phyloP scores from a whole-genome alignment of 2,888 invertebrate genomes.

The Cactoblastis cactorum region DNA sequence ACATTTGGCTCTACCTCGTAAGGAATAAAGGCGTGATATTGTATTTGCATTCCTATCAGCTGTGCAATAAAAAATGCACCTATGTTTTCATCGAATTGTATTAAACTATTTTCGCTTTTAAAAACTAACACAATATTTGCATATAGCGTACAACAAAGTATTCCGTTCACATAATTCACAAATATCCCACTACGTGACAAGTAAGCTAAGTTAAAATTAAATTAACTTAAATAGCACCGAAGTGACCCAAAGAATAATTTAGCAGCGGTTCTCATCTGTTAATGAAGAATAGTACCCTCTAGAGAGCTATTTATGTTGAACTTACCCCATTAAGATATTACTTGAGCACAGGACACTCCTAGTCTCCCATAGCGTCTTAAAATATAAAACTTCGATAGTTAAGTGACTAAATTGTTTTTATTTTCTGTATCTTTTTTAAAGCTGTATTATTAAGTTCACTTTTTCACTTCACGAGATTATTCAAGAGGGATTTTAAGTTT shows the following conservation, averaged over 20 bases:
- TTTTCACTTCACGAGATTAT: background rate
- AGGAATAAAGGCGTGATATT: too few species aligned
- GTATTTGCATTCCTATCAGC: too few species aligned
- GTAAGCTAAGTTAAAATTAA: conserved; percentile 66
- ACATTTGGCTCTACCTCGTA: too few species aligned
- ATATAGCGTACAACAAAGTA: background rate
- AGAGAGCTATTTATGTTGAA: conserved; percentile 65
- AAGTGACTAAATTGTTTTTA: conserved; percentile 17
- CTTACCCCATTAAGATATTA: conserved; percentile 75
- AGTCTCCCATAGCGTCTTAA: background rate
- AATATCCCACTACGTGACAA: conserved; percentile 49
- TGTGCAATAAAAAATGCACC: too few species aligned
- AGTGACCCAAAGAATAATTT: conserved; percentile 77
- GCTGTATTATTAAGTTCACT: background rate
- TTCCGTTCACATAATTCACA: background rate
- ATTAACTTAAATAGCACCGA: conserved; percentile 72
- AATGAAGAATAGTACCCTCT: conserved; percentile 73
- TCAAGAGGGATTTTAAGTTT: background rate
- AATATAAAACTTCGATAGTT: conserved; percentile 8
- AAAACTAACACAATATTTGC: too few species aligned
- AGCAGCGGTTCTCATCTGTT: conserved; percentile 57
- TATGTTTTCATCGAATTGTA: too few species aligned
- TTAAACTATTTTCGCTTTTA: too few species aligned
- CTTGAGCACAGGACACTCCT: conserved; percentile 33
- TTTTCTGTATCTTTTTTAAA: background rate